These are phyloP conservation scores for Drosophila mercatorum DNA, from an alignment of 2,888 invertebrate genomes.

Conservation along the genomic window DNA sequence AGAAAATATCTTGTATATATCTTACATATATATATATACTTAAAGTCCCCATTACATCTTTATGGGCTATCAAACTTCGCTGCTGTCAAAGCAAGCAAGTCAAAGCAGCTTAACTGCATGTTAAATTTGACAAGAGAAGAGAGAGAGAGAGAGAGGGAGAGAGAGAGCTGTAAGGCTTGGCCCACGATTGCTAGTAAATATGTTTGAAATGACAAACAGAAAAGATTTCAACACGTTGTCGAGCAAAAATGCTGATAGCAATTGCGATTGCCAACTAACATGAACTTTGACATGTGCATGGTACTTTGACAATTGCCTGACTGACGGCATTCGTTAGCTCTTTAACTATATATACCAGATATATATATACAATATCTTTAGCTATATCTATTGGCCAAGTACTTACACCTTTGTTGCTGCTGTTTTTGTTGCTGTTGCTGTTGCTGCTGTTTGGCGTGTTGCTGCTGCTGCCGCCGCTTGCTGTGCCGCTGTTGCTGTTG, in stretches of 20 bases:
- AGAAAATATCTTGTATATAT: too few relatives aligned
- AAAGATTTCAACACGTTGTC: neutral
- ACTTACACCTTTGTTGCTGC: constrained; percentile 55
- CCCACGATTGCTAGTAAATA: neutral
- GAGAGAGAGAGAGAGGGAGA: too few relatives aligned
- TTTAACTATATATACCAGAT: neutral
- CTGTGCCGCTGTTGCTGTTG: constrained; percentile 45
- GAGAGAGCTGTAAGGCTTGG: neutral
- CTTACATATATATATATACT: neutral
- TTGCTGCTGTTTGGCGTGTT: constrained; percentile 8
- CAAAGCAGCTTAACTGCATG: neutral
- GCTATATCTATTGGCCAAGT: neutral
- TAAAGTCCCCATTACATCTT: neutral
- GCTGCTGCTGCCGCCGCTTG: constrained; percentile 47
- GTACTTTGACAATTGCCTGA: neutral
- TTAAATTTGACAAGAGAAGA: neutral
- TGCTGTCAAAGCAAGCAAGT: neutral
- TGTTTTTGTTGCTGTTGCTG: constrained; percentile 46
- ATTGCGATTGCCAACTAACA: constrained; percentile 2
- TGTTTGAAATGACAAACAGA: neutral
- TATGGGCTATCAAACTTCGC: neutral
- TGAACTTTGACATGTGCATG: constrained; percentile 14
- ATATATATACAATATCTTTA: neutral
- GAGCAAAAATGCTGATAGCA: neutral
- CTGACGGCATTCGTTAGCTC: neutral